Evolutionary conservation across 1,140 invertebrate species (phyloP), one percentile per base, ranked within the genome.

Genomic region (Paraescarpia echinospica): DNA sequence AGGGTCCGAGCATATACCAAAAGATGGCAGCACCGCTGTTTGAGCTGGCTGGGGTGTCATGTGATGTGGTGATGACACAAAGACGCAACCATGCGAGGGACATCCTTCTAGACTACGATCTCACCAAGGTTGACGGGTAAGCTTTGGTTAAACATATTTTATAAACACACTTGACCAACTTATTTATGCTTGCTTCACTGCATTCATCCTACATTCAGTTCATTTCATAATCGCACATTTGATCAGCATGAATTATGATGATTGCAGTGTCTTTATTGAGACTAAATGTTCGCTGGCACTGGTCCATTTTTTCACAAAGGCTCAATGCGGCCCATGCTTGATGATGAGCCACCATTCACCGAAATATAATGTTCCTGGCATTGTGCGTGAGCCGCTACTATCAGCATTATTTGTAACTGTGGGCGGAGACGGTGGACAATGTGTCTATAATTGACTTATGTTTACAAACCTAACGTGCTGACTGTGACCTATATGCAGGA

Each of bases 11-110:
- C 14, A 51, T 92, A 35, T 92, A 89, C 59, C 33, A 41, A 12
- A 89, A 92, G 48, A 33, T 27, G 33, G 92, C 88, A 33, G 51
- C 48, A 33, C 92, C 92, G 27, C 34, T 92, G n/a, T 92, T 92
- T 92, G 92, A 88, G 41, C 51, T 59, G 34, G 92, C 51, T 33
- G 88, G 34, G 12, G 48, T 92, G 31, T 34, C 51, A 33, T 88
- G 48, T 33, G 92, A 92, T 22, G 92, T 92, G 31, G 34, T 89
- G 1, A 89, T 41, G 48, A 92, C 92, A 18, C 18, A 92, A 18
- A 33, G 35, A 18, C 51, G 59, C 2, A 92, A 92, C 34, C 92
- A 92, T 34, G 92, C 92, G 12, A 34, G 31, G 33, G 92, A 92
- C n/a, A 88, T 41, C 2, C 92, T 92, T 22, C 34, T 33, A 1